Conservation (phyloP, 2,797 vertebrate species). For the Myotis vivesi region DNA sequence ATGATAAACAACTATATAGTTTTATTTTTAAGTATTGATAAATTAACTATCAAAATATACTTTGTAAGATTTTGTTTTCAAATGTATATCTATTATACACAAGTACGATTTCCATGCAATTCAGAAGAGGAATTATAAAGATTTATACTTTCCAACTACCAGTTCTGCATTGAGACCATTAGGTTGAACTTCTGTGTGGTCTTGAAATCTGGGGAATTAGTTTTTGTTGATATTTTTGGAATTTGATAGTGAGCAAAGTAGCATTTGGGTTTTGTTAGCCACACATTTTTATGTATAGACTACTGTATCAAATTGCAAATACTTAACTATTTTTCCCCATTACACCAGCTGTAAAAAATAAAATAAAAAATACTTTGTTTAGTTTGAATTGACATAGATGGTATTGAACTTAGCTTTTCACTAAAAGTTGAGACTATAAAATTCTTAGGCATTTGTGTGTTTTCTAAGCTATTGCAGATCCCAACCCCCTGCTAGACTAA, state of each 20-base stretch:
- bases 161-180: background rate
- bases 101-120: background rate
- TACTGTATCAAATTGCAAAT: slow-evolving; percentile 37
- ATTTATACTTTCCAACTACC: background rate
- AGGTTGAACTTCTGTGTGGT: background rate
- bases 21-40: slow-evolving; percentile 38
- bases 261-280: slow-evolving; percentile 40
- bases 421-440: slow-evolving; percentile 67
- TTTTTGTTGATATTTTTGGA: slow-evolving; percentile 49
- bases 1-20: background rate
- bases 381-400: slow-evolving; percentile 58
- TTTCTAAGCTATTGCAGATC: slow-evolving; percentile 90
- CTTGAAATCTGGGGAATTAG: slow-evolving; percentile 33
- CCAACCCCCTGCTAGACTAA: slow-evolving; percentile 89
- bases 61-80: slow-evolving; percentile 44
- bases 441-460: slow-evolving; percentile 72
- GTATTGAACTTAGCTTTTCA: slow-evolving; percentile 64
- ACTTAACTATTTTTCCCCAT: background rate
- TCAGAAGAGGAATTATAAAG: background rate
- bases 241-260: slow-evolving; percentile 51
- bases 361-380: background rate
- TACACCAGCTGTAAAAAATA: background rate
- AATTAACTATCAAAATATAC: slow-evolving; percentile 32
- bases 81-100: background rate
- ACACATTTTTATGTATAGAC: slow-evolving; percentile 21